Evolutionary conservation across 2,797 vertebrate genomes (phyloP), one percentile per base, ranked within the genome.

Genomic region (Alauda arvensis): DNA sequence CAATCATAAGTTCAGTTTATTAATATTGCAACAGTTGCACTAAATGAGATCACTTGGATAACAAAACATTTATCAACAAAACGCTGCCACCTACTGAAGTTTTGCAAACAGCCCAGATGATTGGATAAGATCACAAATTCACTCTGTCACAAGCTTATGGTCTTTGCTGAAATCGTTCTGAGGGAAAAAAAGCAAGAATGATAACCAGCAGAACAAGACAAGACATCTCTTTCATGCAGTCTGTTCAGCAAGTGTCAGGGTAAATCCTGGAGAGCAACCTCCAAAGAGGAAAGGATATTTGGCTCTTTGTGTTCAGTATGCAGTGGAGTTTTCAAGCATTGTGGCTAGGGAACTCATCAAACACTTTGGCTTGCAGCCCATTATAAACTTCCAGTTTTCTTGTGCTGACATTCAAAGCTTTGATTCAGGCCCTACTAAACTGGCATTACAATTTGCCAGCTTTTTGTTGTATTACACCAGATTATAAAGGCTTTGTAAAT

Each of bases 61-160:
- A 97, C 96, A 97, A 97, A 97, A 97, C 96, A 97, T 97, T 97
- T 97, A 97, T 97, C 97, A 97, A 97, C 96, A 96, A 97, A 97
- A 97, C 96, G 97, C 97, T 97, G 97, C 97, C 97, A 97, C 96
- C 97, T 97, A 97, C 97, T 97, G 97, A 97, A 97, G 97, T 97
- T 97, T 97, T 96, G 96, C 96, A 96, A 97, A 96, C 96, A 97
- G 93, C 95, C 97, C 95, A 95, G 95, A 96, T 97, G 96, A 97
- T 96, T 96, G 96, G 96, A 97, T 96, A 96, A 96, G 96, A 97
- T 97, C 96, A 95, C 96, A 97, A 96, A 97, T 97, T 96, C 95
- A 87, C 95, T 96, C 93, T 97, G 96, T 96, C 96, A 97, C 88
- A 92, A 96, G 95, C 96, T 96, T 96, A 96, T 93, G 95, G 96